These are phyloP conservation scores for Podarcis raffonei DNA, from an alignment of 2,113 vertebrate species.

Conservation along the genomic window DNA sequence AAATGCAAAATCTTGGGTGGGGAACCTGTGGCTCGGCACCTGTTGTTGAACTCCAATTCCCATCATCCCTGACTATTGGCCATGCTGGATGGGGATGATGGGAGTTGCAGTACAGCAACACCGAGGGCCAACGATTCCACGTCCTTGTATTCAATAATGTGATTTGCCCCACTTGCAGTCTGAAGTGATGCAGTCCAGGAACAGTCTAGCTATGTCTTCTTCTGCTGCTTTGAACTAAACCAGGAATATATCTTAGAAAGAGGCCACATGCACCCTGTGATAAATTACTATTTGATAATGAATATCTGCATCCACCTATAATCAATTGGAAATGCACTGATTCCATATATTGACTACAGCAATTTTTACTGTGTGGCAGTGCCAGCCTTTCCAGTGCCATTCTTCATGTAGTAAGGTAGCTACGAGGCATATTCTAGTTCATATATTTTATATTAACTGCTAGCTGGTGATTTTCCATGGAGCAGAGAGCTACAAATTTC, in stretches of 20 bases:
- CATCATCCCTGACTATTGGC: no score
- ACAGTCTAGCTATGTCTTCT: neutral
- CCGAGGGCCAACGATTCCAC: no score
- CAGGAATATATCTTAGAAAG: neutral
- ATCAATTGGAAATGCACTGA: neutral
- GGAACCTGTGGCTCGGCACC: no score
- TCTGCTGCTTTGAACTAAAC: neutral
- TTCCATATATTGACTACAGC: neutral
- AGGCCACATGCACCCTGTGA: neutral
- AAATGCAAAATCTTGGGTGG: no score
- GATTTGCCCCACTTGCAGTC: neutral
- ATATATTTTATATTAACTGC: slow-evolving; percentile 40
- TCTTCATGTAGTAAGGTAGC: neutral
- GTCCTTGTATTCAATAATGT: neutral
- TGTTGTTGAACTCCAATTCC: no score
- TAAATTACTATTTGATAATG: neutral
- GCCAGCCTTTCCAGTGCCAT: neutral
- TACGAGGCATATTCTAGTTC: slow-evolving; percentile 29
- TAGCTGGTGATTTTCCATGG: slow-evolving; percentile 51
- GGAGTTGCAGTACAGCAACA: no score
- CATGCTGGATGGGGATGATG: no score
- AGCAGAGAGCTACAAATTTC: slow-evolving; percentile 41
- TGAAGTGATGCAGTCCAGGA: neutral
- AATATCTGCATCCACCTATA: neutral
- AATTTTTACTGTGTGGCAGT: neutral